Evolutionary conservation across 2,113 vertebrate species (phyloP), one percentile per base, ranked within the genome.

Genomic region (Cyprinodon brontotheroides): DNA sequence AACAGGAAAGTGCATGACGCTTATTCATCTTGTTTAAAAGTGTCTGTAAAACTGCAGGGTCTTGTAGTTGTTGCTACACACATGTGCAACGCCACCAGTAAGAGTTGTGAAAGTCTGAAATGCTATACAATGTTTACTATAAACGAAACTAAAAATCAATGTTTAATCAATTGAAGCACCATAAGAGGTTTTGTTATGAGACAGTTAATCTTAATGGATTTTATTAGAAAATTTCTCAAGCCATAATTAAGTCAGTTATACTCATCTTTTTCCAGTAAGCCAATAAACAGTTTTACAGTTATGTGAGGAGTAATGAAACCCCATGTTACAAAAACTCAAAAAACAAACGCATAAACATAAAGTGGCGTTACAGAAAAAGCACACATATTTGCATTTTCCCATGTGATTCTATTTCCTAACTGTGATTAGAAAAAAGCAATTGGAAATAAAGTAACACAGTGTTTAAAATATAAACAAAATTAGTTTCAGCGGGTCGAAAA

Each of bases 301-400:
- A 66, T 61, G 61, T 5, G 1, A 57, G 17, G 29, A 39, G 13
- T 47, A 43, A 78, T 72, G 73, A 50, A 86, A 68, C 92, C 93
- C 91, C 91, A 94, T 94, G 90, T 94, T 93, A 92, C 90, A 91
- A 89, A 90, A 82, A 91, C 2, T 11, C 8, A 12, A 11, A 22
- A 53, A 17, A 20, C 17, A 20, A 20, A 20, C 4, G 15, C 17
- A 53, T 20, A 53, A 53, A n/a, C 17, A 8, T 5, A 53, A 29
- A 29, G 29, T 29, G 29, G 6, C 50, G 15, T 53, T 53, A 20
- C 17, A 50, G 15, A 50, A 50, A 50, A 29, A 50, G 48, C 1
- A 50, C 1, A 50, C 6, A 1, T 15, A 50, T 50, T 50, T 1
- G 17, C 48, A 50, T 7, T 17, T 50, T 17, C 47, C 14, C 14